Conservation (phyloP, 2,113 vertebrate genomes). For the Amblyornis subalaris region DNA sequence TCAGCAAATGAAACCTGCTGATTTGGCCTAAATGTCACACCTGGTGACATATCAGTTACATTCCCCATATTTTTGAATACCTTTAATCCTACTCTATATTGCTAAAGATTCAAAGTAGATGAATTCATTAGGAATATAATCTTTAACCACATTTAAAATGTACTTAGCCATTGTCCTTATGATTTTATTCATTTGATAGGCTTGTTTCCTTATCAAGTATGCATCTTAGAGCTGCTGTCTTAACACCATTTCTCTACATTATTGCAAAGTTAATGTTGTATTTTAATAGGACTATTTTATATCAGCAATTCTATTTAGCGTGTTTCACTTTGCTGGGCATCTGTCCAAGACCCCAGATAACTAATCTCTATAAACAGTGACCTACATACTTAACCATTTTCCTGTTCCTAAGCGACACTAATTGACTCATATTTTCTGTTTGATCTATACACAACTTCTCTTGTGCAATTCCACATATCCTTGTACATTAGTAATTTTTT, state of each 20-base stretch:
- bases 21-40: neutral
- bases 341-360: neutral
- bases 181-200: neutral
- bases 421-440: neutral
- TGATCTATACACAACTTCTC: neutral
- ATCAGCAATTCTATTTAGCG: neutral
- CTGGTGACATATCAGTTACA: rapidly evolving
- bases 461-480: neutral
- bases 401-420: neutral
- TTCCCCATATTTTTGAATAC: neutral
- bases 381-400: neutral
- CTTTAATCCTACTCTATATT: neutral
- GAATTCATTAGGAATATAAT: neutral
- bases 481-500: neutral
- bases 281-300: constrained; percentile 9
- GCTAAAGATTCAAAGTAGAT: neutral
- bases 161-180: neutral
- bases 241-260: neutral
- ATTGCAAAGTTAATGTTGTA: neutral
- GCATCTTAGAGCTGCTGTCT: neutral
- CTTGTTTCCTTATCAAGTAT: neutral
- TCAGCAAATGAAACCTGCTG: neutral
- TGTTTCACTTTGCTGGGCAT: neutral
- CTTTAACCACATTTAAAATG: neutral
- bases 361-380: neutral